Percentiles rank a stretch among this genome's conserved stretches.
phyloP scores from a whole-genome alignment of 2,888 invertebrate species.

The Neoaliturus tenellus region DNA sequence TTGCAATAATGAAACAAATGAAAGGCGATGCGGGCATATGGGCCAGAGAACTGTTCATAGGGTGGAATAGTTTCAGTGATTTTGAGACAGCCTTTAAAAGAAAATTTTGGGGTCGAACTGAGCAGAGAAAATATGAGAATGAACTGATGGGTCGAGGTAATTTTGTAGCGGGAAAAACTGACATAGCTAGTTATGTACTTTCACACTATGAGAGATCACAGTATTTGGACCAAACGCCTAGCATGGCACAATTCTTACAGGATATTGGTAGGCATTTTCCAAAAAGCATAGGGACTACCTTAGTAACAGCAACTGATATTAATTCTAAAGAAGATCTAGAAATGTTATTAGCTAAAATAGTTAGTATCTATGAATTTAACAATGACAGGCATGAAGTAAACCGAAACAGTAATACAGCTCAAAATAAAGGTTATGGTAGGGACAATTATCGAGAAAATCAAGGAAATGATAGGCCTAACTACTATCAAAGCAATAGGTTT shows the following conservation, averaged over 20 bases:
- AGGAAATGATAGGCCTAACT: background rate
- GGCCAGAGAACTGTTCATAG: background rate
- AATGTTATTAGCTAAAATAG: background rate
- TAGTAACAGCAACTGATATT: background rate
- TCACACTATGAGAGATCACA: background rate
- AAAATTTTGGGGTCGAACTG: background rate
- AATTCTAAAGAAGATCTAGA: background rate
- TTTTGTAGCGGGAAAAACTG: background rate
- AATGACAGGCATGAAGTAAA: background rate
- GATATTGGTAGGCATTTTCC: background rate
- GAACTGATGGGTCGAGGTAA: background rate
- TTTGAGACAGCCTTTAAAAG: background rate
- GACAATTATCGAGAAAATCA: no score
- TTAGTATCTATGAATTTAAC: background rate
- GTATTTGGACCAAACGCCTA: background rate
- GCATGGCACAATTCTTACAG: background rate
- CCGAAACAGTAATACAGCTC: background rate
- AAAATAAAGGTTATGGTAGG: background rate
- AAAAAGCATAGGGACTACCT: background rate
- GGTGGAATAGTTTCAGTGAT: background rate
- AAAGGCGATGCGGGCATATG: background rate
- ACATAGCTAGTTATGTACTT: background rate
- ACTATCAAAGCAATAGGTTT: background rate
- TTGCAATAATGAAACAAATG: background rate
- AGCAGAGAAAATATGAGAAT: background rate